Percentiles rank a stretch among this genome's conserved stretches.
phyloP scores from a whole-genome alignment of 2,113 vertebrate species.

The Sphyrna mokarran region DNA sequence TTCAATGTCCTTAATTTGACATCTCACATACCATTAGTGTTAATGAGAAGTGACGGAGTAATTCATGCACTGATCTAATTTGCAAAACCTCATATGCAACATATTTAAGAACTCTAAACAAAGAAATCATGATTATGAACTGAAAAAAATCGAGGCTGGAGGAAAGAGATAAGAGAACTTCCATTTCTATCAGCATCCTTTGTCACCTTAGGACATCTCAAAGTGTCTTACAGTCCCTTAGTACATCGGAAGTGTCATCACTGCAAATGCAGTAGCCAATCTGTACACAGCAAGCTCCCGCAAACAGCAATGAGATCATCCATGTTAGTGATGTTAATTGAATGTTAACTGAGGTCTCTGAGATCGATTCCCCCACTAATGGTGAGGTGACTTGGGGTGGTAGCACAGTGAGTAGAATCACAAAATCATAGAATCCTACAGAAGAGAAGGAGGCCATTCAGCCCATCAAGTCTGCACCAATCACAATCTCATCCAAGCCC shows the following conservation, averaged over 20 bases:
- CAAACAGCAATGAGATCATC: background rate
- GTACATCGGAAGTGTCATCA: background rate
- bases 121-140: background rate
- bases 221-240: background rate
- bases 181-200: background rate
- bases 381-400: background rate
- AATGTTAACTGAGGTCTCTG: background rate
- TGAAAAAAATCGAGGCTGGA: background rate
- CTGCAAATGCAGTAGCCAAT: background rate
- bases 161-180: background rate
- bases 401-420: no score
- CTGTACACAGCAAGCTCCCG: background rate
- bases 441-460: no score
- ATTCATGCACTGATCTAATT: background rate
- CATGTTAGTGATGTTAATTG: background rate
- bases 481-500: no score
- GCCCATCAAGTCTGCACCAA: no score
- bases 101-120: background rate
- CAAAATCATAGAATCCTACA: no score
- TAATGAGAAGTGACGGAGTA: background rate
- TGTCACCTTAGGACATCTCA: background rate
- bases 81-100: background rate
- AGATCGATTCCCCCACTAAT: background rate
- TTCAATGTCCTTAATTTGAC: background rate
- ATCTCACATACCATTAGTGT: background rate